A percentile compares a stretch with the other conserved stretches of the same genome.
Evolutionary conservation across 1,140 invertebrate species (phyloP).

Genomic region (Epicauta chinensis): DNA sequence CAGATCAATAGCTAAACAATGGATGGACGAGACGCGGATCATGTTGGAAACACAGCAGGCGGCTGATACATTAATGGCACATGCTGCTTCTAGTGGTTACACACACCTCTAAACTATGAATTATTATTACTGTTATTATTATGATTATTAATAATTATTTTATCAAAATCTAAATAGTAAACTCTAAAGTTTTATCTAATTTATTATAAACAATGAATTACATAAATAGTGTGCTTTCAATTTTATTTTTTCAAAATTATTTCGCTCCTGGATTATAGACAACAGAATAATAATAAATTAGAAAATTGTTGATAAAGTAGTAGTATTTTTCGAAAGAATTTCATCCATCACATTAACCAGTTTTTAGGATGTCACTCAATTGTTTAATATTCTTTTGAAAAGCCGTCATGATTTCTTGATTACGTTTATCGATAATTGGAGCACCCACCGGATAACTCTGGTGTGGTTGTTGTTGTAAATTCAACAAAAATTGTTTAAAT

Average conservation of each 20-base stretch:
- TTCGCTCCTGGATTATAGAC: neutral
- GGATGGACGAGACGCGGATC: constrained; percentile 78
- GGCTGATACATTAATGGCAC: constrained; percentile 76
- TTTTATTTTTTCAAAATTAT: constrained; percentile 13
- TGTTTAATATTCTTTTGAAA: constrained; percentile 6
- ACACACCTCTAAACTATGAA: constrained; percentile 56
- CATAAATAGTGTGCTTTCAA: constrained; percentile 10
- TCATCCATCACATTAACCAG: too few species aligned
- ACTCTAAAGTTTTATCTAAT: constrained; percentile 10
- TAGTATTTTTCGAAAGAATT: too few species aligned
- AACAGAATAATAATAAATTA: too few species aligned
- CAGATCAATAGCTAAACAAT: constrained; percentile 71
- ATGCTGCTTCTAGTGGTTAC: constrained; percentile 68
- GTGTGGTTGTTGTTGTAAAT: too few species aligned
- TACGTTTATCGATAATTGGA: constrained; percentile 3
- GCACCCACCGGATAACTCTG: too few species aligned
- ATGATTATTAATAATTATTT: too few species aligned
- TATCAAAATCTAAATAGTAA: constrained; percentile 14
- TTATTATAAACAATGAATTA: neutral
- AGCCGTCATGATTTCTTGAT: constrained; percentile 10
- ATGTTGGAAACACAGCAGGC: constrained; percentile 88
- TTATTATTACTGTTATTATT: too few species aligned
- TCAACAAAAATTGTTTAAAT: too few species aligned
- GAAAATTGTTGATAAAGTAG: too few species aligned
- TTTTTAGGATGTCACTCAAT: constrained; percentile 1